Evolutionary conservation across 2,797 vertebrate species (phyloP), one percentile per base, ranked within the genome.

Genomic region (Tenualosa thibaudeaui): DNA sequence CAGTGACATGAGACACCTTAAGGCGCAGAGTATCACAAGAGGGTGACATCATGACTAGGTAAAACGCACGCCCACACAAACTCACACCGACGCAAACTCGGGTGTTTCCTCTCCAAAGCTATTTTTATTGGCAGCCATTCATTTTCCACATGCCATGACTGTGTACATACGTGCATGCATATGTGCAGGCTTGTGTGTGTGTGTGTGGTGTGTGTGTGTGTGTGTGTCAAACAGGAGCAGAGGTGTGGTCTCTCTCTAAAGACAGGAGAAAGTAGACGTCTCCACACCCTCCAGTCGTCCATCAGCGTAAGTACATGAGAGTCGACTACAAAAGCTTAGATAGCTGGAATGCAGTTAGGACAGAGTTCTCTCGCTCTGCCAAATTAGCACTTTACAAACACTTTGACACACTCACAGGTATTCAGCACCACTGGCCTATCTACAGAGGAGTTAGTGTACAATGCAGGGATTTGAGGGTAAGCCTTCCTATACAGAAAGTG

Each of bases 181-280:
- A 26, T 31, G 51, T 31, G 82, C 13, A 54, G 0, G 31, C 31
- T 31, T 31, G 31, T 31, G 31, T 37, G 53, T 15, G 50, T 24
- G 81, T 31, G n/a, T 31, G 81, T 53, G 26, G 81, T 24, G 43
- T 31, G 31, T 50, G 81, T 31, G n/a, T 31, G 81, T 53, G 26
- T 53, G 81, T 24, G 43, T 31, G 31, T 50, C 46, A 85, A 81
- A 86, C 81, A 83, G 88, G 9, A 49, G 58, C 84, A 84, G 85
- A 87, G 92, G 92, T 60, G 91, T 91, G 91, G 89, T 86, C 84
- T 85, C 13, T 86, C 84, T 86, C 17, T 82, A 85, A 89, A 86
- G 86, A 83, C 83, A 10, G 86, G 82, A 81, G 78, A 37, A 13
- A 71, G 85, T 26, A 71, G 65, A 17, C 26, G 31, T 71, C 65